Conservation (phyloP, 2,888 invertebrate genomes). For the Craniophora ligustri region DNA sequence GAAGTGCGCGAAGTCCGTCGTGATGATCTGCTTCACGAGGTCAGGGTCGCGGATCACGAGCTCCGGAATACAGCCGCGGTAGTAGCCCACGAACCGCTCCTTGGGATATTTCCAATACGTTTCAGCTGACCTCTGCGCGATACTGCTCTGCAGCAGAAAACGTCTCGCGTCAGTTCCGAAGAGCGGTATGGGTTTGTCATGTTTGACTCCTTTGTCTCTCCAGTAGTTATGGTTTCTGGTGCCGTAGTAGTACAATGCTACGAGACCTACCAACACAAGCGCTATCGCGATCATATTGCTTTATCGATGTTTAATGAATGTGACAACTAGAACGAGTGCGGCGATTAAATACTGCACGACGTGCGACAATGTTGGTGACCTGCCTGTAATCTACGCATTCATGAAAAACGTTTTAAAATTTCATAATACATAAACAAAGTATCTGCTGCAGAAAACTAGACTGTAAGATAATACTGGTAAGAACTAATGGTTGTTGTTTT, state of each 20-base stretch:
- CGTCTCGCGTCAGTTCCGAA: constrained; percentile 67
- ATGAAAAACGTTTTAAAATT: constrained; percentile 9
- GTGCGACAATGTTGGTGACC: constrained; percentile 21
- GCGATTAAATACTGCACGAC: constrained; percentile 36
- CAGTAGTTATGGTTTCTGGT: constrained; percentile 67
- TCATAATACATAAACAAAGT: constrained; percentile 24
- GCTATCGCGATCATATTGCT: constrained; percentile 49
- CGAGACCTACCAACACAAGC: constrained; percentile 43
- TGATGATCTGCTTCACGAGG: constrained; percentile 66
- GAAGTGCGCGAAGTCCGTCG: constrained; percentile 70
- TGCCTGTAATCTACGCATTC: constrained; percentile 12
- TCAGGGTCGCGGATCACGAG: constrained; percentile 72
- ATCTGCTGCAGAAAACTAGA: constrained; percentile 9
- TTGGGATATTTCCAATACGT: constrained; percentile 69
- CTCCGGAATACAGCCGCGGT: constrained; percentile 62
- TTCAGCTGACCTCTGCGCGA: constrained; percentile 62
- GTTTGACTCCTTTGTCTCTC: constrained; percentile 64
- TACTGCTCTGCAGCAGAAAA: constrained; percentile 62
- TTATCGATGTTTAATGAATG: constrained; percentile 5
- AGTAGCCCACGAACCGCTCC: constrained; percentile 71
- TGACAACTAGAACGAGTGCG: background rate
- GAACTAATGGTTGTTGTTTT: background rate
- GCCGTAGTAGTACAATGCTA: constrained; percentile 63
- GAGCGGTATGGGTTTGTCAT: constrained; percentile 67
- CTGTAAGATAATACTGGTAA: constrained; percentile 11